phyloP scores from a whole-genome alignment of 2,888 invertebrate species.

The Orthosia cruda region DNA sequence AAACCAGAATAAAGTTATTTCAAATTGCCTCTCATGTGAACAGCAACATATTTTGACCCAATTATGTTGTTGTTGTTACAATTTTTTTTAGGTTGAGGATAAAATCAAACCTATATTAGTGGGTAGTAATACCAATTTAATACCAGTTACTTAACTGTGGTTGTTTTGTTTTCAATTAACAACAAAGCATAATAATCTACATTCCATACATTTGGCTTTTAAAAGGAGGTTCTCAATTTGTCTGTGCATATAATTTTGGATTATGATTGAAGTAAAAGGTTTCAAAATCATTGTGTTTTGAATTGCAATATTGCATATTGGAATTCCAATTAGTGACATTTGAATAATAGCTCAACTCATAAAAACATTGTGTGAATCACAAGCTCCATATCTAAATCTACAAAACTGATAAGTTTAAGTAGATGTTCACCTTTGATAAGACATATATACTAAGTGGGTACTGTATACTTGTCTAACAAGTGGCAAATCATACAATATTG shows the following conservation, averaged over 20 bases:
- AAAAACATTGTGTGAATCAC: conserved; percentile 46
- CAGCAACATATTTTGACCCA: too few species aligned
- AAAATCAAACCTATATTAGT: background rate
- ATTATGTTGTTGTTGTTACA: too few species aligned
- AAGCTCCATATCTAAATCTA: conserved; percentile 56
- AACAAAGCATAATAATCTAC: background rate
- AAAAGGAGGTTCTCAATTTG: background rate
- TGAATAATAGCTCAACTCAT: conserved; percentile 21
- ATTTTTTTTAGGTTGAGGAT: too few species aligned
- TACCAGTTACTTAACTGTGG: too few species aligned
- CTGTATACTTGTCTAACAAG: conserved; percentile 14
- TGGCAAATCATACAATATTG: conserved; percentile 64
- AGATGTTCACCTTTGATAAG: conserved; percentile 59
- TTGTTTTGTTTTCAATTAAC: background rate
- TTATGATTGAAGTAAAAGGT: background rate
- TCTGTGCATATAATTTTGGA: background rate
- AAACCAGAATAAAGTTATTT: background rate
- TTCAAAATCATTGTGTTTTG: background rate
- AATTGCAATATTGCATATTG: background rate
- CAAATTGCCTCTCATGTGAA: background rate
- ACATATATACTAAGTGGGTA: conserved; percentile 26
- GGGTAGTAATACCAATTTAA: background rate
- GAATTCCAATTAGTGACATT: conserved; percentile 1
- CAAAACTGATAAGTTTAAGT: conserved; percentile 61
- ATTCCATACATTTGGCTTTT: background rate